Percentiles rank a stretch among this genome's conserved stretches.
Conservation (phyloP, 2,888 invertebrate genomes). For the Nipponacmea schrenckii region DNA sequence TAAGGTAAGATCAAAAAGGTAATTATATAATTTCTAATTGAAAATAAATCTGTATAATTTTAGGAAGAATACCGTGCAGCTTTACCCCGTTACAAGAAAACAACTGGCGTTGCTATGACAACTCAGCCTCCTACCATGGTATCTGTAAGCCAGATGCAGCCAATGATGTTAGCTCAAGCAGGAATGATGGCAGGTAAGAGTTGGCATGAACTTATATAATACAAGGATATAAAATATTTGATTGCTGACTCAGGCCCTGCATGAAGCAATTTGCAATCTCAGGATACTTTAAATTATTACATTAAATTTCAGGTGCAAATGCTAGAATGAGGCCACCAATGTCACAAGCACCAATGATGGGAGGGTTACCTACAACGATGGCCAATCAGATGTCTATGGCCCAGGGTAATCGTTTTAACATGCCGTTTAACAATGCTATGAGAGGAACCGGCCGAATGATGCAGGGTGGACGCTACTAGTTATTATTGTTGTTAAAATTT, state of each 20-base stretch:
- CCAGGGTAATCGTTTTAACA: conserved; percentile 13
- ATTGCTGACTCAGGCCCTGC: too few species aligned
- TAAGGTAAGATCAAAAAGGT: background rate
- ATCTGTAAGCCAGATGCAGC: conserved; percentile 12
- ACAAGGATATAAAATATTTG: too few species aligned
- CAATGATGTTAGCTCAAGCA: conserved; percentile 9
- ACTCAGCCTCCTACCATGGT: conserved; percentile 15
- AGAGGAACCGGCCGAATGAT: background rate
- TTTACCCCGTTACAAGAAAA: conserved; percentile 42
- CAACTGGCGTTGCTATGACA: conserved; percentile 5
- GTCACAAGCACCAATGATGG: conserved; percentile 34
- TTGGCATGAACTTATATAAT: too few species aligned
- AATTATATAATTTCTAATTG: background rate
- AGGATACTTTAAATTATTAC: too few species aligned
- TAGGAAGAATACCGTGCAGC: conserved; percentile 52
- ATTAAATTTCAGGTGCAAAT: conserved; percentile 14
- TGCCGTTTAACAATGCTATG: background rate
- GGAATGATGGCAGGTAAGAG: conserved; percentile 2
- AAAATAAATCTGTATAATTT: conserved; percentile 14
- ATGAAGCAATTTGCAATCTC: too few species aligned
- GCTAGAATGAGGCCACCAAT: conserved; percentile 35
- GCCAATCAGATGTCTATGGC: conserved; percentile 15
- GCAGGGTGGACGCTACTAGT: background rate
- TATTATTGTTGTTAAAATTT: background rate
- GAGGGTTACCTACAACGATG: conserved; percentile 14